phyloP scores from a whole-genome alignment of 2,113 vertebrate species.

The Dromaius novaehollandiae region DNA sequence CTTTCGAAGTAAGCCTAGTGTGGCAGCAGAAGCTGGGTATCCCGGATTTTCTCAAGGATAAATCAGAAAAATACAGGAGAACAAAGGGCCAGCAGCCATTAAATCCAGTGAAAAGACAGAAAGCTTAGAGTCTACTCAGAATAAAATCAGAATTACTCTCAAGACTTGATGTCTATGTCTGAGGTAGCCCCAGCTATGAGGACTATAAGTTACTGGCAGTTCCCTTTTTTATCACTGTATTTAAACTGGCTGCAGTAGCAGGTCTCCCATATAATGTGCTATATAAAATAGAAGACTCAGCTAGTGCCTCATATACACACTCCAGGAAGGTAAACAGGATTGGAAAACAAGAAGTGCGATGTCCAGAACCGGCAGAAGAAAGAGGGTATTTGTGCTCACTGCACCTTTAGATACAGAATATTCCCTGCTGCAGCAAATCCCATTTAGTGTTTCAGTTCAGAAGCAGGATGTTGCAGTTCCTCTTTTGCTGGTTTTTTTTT shows the following conservation, averaged over 20 bases:
- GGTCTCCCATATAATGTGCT: not conserved
- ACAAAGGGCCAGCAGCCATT: not conserved
- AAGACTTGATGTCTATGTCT: not conserved
- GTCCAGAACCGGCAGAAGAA: not conserved
- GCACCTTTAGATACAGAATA: not conserved
- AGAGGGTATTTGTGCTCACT: not conserved
- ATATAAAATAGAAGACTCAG: not conserved
- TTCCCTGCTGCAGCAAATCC: not conserved
- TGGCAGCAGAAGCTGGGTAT: not conserved
- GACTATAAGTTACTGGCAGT: not conserved
- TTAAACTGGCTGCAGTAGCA: not conserved
- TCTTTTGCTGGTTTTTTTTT: not conserved
- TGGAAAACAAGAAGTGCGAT: accelerated
- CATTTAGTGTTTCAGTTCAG: not conserved
- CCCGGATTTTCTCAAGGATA: not conserved
- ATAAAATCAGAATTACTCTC: not conserved
- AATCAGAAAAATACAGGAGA: not conserved
- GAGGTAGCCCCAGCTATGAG: not conserved
- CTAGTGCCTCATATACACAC: not conserved
- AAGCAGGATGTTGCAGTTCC: not conserved
- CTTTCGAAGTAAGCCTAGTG: accelerated
- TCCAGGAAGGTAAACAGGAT: not conserved
- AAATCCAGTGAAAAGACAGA: not conserved
- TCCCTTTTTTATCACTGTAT: not conserved
- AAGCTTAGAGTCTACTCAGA: not conserved